Conservation (phyloP, 1,140 invertebrate species). For the Nymphalis io region DNA sequence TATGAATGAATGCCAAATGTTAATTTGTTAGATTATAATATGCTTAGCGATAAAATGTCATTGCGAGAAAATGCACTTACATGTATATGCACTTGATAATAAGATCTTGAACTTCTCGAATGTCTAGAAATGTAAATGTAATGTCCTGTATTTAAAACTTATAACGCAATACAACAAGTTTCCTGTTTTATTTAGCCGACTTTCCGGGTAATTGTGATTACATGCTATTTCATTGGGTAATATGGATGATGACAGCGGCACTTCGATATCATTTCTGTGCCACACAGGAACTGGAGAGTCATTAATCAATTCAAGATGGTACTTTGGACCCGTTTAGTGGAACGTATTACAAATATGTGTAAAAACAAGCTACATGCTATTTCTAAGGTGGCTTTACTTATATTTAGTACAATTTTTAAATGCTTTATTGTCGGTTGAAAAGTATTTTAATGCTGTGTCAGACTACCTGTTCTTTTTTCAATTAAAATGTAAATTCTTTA, state of each 20-base stretch:
- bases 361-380: constrained; percentile 34
- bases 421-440: constrained; percentile 8
- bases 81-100: no score
- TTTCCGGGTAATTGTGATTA: constrained; percentile 65
- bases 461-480: not conserved
- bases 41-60: no score
- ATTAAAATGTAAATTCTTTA: constrained; percentile 17
- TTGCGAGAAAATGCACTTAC: no score
- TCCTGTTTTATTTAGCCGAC: constrained; percentile 53
- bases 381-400: constrained; percentile 16
- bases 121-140: not conserved
- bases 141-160: constrained; percentile 9
- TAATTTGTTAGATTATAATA: no score
- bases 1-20: no score
- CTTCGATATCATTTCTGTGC: constrained; percentile 59
- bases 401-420: constrained; percentile 19
- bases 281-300: constrained; percentile 60
- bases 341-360: constrained; percentile 45
- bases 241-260: constrained; percentile 53
- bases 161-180: constrained; percentile 37
- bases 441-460: not conserved
- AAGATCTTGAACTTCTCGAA: not conserved
- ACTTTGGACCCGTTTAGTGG: constrained; percentile 57
- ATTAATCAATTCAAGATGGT: constrained; percentile 71
- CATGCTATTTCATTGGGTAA: constrained; percentile 60